Evolutionary conservation across 2,797 vertebrate genomes (phyloP), one percentile per base, ranked within the genome.

Genomic region (Lycodopsis pacificus): DNA sequence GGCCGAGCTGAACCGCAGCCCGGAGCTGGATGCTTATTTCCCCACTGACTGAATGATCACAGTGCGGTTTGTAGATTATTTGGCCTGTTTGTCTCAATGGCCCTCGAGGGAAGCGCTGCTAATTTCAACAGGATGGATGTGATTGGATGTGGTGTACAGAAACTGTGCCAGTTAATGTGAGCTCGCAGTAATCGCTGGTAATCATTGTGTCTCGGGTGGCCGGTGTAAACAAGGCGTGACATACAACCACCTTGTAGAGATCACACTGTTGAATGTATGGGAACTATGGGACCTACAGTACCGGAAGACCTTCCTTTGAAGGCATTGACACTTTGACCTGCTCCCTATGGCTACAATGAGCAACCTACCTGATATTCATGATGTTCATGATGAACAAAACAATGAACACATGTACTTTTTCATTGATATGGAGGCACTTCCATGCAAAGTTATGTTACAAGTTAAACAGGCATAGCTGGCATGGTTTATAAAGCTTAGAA

Each of bases 11-110:
- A 81, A 79, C 63, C 8, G 13, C 73, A 62, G 67, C n/a, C 67
- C 62, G 7, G 8, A 9, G 17, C 40, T 15, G 34, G 30, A 19
- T 38, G 77, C 44, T 76, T 66, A 72, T 84, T 81, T 66, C 80
- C 74, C 73, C 27, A 13, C 63, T 62, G 56, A 46, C 63, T n/a
- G 25, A 82, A 59, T 46, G 72, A 82, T 81, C 77, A 73, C 15
- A 17, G 19, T 82, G 83, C n/a, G 54, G 63, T 82, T 82, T 82
- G 86, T 57, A 77, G 77, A 86, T 79, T 56, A 58, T 80, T 82
- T 67, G 30, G 57, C 56, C 64, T 32, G 49, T 81, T 82, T 83
- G 77, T 65, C 44, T 80, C 63, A 27, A 62, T 70, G 38, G 51
- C 44, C 64, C 72, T 44, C 49, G 27, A 15, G 48, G 36, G 38